A percentile compares a stretch with the other conserved stretches of the same genome.
These are phyloP conservation scores for Malurus splendens DNA, from an alignment of 2,797 vertebrate genomes.

Conservation along the genomic window DNA sequence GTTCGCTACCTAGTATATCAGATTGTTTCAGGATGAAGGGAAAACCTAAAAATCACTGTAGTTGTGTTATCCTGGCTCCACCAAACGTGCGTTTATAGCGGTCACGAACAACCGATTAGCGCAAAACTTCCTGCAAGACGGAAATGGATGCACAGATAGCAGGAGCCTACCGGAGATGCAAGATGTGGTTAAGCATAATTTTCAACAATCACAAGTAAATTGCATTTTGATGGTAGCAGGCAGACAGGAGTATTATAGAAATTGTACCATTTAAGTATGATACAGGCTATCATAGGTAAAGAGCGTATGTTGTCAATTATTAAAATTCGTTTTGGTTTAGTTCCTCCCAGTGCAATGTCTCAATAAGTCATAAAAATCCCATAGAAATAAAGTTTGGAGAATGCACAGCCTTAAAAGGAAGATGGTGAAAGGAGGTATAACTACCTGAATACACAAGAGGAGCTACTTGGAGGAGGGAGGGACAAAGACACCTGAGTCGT, in stretches of 20 bases:
- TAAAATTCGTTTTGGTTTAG: not conserved
- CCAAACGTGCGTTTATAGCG: not conserved
- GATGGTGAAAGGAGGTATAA: accelerated
- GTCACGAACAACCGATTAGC: not conserved
- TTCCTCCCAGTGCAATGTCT: not conserved
- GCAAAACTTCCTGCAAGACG: constrained; percentile 7
- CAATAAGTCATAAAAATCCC: not conserved
- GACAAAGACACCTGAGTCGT: accelerated
- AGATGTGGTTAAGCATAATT: not conserved
- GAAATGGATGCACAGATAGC: not conserved
- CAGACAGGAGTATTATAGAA: not conserved
- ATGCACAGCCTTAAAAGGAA: not conserved
- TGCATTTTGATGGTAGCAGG: not conserved
- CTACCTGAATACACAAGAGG: not conserved
- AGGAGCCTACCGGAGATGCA: not conserved
- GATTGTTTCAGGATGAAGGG: not conserved
- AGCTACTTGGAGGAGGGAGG: not conserved
- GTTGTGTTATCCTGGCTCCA: not conserved
- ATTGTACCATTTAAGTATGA: not conserved
- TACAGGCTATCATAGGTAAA: not conserved
- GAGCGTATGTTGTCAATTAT: not conserved
- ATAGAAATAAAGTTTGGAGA: not conserved
- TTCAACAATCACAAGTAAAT: not conserved
- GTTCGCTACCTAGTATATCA: not conserved
- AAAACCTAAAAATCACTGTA: not conserved